Evolutionary conservation across 1,140 invertebrate species (phyloP), one percentile per base, ranked within the genome.

Genomic region (Scaptodrosophila lebanonensis): DNA sequence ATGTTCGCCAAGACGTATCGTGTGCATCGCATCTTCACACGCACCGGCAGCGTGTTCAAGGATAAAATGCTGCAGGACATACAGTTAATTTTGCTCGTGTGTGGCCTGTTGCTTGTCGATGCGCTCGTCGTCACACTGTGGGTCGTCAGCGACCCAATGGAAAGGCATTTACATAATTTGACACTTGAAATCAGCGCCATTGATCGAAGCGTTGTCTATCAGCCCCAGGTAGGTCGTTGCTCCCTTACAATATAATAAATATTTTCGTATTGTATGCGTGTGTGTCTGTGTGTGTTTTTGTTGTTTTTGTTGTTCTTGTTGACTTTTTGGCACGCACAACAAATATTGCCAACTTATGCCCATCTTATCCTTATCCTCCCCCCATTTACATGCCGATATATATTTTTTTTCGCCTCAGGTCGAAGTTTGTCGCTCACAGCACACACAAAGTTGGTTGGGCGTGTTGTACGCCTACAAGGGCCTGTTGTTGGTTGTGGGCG

Each of bases 1-100:
- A 95, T 96, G 93, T 95, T 96, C 86, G 93, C 94, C 1, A 96
- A 96, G 87, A 96, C 95, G 0, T 96, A 95, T 84, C 88, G 95
- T 45, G 94, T 96, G 25, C 94, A 96, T 87, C 89, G 94, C 58
- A 95, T 96, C 83, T 96, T 96, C 85, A 93, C 92, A 4, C 89
- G 91, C 42, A 91, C 91, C 16, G 77, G 83, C 5, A 90, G 89
- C 56, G 88, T 90, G 0, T 89, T 91, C 53, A 91, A 91, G 82
- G 90, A 91, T 29, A 91, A 94, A 89, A 88, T 96, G 35, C 88
- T 96, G 7, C 93, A 95, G 88, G 95, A 96, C 75, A 94, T 93
- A 8, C 94, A 94, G 71, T 88, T 96, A 7, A 95, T 96, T 66
- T 91, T 91, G 35, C 87, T 95, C 29, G 94, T 96, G 30, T 92